Evolutionary conservation across 1,140 invertebrate species (phyloP).

Genomic region (Pseudomyrmex gracilis): DNA sequence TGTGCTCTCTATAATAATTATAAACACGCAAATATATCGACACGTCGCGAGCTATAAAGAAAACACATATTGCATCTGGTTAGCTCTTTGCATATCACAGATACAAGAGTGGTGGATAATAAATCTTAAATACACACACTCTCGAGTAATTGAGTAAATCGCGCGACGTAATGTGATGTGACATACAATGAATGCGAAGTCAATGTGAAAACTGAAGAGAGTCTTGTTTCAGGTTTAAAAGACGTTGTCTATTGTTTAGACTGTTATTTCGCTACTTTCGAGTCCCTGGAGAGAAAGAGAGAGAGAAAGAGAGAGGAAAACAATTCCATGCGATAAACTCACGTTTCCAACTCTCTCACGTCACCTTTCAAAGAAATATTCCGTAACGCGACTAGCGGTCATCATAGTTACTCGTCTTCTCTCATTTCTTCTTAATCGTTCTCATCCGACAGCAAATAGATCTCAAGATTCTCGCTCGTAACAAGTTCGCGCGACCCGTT

Average conservation of each 20-base stretch:
- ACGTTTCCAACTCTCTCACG: constrained; percentile 12
- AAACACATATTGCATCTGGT: too few species aligned
- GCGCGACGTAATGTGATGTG: too few species aligned
- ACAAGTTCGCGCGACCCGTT: constrained; percentile 30
- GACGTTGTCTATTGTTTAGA: constrained; percentile 33
- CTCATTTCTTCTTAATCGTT: constrained; percentile 67
- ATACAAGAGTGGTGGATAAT: too few species aligned
- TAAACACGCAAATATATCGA: not conserved
- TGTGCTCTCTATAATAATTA: not conserved
- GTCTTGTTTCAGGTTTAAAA: not conserved
- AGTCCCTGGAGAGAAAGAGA: too few species aligned
- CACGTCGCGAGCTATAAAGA: not conserved
- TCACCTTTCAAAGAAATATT: constrained; percentile 61
- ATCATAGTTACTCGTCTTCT: constrained; percentile 60
- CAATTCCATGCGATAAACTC: constrained; percentile 44
- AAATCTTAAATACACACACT: too few species aligned
- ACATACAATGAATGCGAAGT: too few species aligned
- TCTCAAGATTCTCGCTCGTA: constrained; percentile 42
- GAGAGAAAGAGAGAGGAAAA: too few species aligned
- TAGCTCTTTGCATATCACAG: too few species aligned
- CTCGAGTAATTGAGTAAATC: too few species aligned
- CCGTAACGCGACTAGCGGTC: constrained; percentile 68
- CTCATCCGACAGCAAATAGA: constrained; percentile 52
- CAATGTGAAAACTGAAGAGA: too few species aligned
- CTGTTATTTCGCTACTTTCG: constrained; percentile 15